phyloP scores from a whole-genome alignment of 1,140 invertebrate genomes.

The Aradophagus sp. region DNA sequence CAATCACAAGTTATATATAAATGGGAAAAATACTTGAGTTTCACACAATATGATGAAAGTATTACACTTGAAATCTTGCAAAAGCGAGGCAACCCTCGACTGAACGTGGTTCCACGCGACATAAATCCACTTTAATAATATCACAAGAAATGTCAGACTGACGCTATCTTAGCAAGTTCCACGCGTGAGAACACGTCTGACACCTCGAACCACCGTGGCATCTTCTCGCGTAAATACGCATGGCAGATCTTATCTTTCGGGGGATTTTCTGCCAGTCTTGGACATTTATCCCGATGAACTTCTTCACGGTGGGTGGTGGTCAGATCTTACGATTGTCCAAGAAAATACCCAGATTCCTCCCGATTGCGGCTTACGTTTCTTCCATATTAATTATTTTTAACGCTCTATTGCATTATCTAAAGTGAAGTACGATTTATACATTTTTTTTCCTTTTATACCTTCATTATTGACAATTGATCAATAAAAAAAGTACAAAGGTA shows the following conservation, averaged over 20 bases:
- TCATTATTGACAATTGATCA: no score
- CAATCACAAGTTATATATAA: no score
- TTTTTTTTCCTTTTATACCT: no score
- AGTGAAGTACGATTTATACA: no score
- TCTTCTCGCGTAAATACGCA: constrained; percentile 54
- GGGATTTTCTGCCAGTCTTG: constrained; percentile 46
- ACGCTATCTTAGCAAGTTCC: constrained; percentile 64
- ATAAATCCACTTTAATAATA: constrained; percentile 72
- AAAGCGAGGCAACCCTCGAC: constrained; percentile 41
- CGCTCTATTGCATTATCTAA: no score
- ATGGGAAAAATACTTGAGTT: no score
- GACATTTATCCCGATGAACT: constrained; percentile 52
- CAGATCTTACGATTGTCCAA: constrained; percentile 30
- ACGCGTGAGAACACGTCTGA: constrained; percentile 69
- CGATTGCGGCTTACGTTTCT: constrained; percentile 12
- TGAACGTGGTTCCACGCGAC: constrained; percentile 44
- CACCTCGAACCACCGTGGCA: constrained; percentile 62
- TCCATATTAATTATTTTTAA: constrained; percentile 6
- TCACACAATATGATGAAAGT: no score
- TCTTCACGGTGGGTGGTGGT: constrained; percentile 50
- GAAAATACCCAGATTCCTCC: constrained; percentile 25
- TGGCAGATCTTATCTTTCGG: constrained; percentile 61
- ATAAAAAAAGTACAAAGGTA: no score
- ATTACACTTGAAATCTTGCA: no score
- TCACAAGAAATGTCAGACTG: constrained; percentile 62